Base-by-base conservation (phyloP, 2,888 invertebrate species). In the Ethmia dodecea region DNA sequence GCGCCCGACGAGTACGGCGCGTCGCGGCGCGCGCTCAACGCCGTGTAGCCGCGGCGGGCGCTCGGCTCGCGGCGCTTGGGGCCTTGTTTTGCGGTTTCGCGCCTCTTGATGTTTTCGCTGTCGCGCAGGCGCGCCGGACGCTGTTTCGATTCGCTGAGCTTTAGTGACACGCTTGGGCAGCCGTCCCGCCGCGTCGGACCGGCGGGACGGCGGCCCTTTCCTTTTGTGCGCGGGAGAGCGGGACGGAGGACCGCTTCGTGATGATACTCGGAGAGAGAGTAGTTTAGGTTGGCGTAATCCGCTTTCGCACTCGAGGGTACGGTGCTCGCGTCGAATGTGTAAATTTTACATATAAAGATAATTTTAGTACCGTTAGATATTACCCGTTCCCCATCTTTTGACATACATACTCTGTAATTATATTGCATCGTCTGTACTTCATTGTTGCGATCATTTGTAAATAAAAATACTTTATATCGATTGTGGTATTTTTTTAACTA, bases 21-120 rank as follows among this genome's bases (percentile, higher is more conserved):
- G 26, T 90, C 92, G 55, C 88, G 92, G 42, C 88, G 92, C 62
- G 91, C 91, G 55, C 89, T 92, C 58, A 92, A 92, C 80, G 92
- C 92, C 72, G 92, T 93, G 77, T 93, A 92, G 90, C 76, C 74
- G 67, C 67, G 40, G 43, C 40, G 69, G 44, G n/a, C 34, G 20
- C 33, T 9, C 11, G 22, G 24, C 25, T 13, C 37, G 35, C 34
- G 37, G 38, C 28, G 42, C 46, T 47, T 47, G 39, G 42, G 48
- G 50, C 54, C 55, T 46, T 44, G 43, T 47, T 51, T 49, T 45
- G 52, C 51, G 46, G 53, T 52, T 49, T 50, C 49, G 46, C 45
- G 48, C 52, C 44, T 57, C 40, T 45, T 50, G 43, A 38, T 33
- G 39, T 41, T 47, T 50, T 51, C 43, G 49, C 49, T 54, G 47